These are phyloP conservation scores for Malacosoma neustria DNA, from an alignment of 2,888 invertebrate genomes.

Conservation along the genomic window DNA sequence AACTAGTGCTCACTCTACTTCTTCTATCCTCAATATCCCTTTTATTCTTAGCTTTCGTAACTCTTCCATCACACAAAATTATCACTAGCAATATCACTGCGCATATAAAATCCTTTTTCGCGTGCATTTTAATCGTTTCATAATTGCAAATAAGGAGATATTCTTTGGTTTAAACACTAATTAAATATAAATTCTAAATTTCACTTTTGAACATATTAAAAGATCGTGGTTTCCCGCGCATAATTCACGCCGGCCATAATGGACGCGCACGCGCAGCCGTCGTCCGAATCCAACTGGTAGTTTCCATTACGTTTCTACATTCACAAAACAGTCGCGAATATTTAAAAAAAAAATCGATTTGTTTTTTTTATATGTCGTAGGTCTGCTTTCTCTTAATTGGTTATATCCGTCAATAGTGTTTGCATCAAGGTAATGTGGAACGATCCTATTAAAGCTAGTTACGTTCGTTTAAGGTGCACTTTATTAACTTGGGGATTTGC, in stretches of 20 bases:
- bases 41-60: slow-evolving; percentile 11
- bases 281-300: slow-evolving; percentile 23
- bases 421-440: no score
- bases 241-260: slow-evolving; percentile 35
- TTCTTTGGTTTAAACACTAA: slow-evolving; percentile 25
- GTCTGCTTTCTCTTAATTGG: background rate
- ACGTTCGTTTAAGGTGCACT: no score
- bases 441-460: no score
- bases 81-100: slow-evolving; percentile 31
- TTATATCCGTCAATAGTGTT: no score
- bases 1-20: background rate
- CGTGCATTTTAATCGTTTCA: slow-evolving; percentile 54
- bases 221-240: slow-evolving; percentile 38
- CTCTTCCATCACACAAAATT: slow-evolving; percentile 27
- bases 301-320: slow-evolving; percentile 9
- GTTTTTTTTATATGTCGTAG: background rate
- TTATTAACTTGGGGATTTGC: no score
- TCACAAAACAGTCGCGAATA: background rate
- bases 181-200: background rate
- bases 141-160: slow-evolving; percentile 33
- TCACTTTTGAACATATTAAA: background rate
- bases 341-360: background rate
- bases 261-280: slow-evolving; percentile 43
- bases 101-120: slow-evolving; percentile 32
- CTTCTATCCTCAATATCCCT: background rate